phyloP scores from a whole-genome alignment of 2,888 invertebrate genomes.

The Vandiemenella viatica region DNA sequence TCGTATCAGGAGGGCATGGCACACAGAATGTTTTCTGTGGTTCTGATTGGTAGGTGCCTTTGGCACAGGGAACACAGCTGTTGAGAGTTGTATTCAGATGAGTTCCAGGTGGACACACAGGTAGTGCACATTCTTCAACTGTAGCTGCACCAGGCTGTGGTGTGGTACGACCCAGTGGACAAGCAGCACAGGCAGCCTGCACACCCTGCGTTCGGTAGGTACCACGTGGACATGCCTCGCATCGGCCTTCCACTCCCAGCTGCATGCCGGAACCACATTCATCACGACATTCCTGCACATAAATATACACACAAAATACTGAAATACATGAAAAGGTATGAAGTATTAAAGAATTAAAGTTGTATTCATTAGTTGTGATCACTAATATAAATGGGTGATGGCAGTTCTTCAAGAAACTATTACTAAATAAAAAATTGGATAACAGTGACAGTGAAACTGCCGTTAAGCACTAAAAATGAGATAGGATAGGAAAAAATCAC shows the following conservation, averaged over 20 bases:
- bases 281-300: constrained; percentile 58
- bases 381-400: not conserved
- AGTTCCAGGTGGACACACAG: constrained; percentile 69
- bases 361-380: no score
- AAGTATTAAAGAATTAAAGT: no score
- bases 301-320: not conserved
- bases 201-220: constrained; percentile 74
- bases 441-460: no score
- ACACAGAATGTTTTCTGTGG: constrained; percentile 75
- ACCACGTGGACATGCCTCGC: constrained; percentile 82
- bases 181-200: constrained; percentile 74
- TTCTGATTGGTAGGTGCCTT: constrained; percentile 80
- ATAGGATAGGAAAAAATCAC: not conserved
- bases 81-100: constrained; percentile 77
- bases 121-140: constrained; percentile 82
- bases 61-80: constrained; percentile 72
- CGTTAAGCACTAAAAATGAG: no score
- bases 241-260: constrained; percentile 71
- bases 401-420: not conserved
- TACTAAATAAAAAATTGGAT: not conserved
- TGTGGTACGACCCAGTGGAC: constrained; percentile 82
- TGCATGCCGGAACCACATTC: constrained; percentile 80
- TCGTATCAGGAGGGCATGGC: constrained; percentile 79
- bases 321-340: not conserved
- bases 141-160: constrained; percentile 68